Evolutionary conservation across 2,888 invertebrate species (phyloP).

Genomic region (Philereme transversata): DNA sequence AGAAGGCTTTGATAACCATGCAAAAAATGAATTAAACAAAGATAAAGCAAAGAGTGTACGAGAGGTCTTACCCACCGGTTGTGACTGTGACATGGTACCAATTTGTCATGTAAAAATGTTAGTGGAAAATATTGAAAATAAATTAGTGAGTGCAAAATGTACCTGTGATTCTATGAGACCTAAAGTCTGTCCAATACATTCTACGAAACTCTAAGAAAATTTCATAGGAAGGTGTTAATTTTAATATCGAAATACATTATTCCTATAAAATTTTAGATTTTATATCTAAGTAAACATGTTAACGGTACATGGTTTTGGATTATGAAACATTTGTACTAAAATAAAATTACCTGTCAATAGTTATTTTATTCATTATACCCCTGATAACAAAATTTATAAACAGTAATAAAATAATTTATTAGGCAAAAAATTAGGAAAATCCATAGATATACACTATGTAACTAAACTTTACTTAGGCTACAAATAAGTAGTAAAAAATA

Average conservation of each 20-base stretch:
- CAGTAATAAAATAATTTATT: too few relatives aligned
- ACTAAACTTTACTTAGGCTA: too few relatives aligned
- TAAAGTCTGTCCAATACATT: constrained; percentile 69
- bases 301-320: too few relatives aligned
- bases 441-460: too few relatives aligned
- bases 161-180: constrained; percentile 67
- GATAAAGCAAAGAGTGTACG: constrained; percentile 25
- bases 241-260: constrained; percentile 10
- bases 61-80: constrained; percentile 41
- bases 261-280: constrained; percentile 2
- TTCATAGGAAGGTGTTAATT: neutral
- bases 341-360: too few relatives aligned
- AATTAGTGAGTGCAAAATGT: constrained; percentile 60
- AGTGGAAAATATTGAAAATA: constrained; percentile 69
- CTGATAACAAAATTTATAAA: too few relatives aligned
- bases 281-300: neutral
- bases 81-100: constrained; percentile 69
- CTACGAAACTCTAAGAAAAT: constrained; percentile 24
- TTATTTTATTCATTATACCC: too few relatives aligned
- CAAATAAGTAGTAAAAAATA: too few relatives aligned
- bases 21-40: constrained; percentile 32
- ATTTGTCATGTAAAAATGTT: constrained; percentile 78
- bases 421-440: too few relatives aligned
- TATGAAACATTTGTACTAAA: too few relatives aligned
- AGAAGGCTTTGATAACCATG: constrained; percentile 31